Evolutionary conservation across 2,888 invertebrate genomes (phyloP).

Genomic region (Dermolepida albohirtum): DNA sequence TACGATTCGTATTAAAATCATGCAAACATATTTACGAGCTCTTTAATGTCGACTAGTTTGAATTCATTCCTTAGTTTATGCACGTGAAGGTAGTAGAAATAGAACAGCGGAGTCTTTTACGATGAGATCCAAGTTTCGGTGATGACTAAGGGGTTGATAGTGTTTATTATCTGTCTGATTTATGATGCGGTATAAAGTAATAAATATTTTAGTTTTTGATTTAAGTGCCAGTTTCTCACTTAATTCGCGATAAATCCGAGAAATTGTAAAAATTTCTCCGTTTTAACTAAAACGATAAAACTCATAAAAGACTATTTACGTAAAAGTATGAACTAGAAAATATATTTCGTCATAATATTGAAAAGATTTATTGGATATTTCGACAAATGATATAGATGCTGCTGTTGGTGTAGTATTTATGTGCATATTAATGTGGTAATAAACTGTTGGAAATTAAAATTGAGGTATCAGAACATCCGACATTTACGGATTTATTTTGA

Average conservation of each 20-base stretch:
- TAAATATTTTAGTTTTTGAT: slow-evolving; percentile 28
- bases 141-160: slow-evolving; percentile 24
- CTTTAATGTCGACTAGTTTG: not conserved
- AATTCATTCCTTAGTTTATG: slow-evolving; percentile 7
- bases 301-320: too few relatives aligned
- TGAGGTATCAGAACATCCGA: too few relatives aligned
- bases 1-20: slow-evolving; percentile 16
- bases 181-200: slow-evolving; percentile 23
- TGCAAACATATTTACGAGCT: slow-evolving; percentile 25
- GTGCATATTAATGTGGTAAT: too few relatives aligned
- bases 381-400: too few relatives aligned
- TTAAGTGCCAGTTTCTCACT: slow-evolving; percentile 26
- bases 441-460: too few relatives aligned
- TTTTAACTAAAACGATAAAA: not conserved
- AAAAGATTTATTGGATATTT: too few relatives aligned
- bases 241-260: slow-evolving; percentile 25
- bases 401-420: too few relatives aligned
- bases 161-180: slow-evolving; percentile 24
- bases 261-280: not conserved
- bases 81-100: slow-evolving; percentile 21
- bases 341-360: too few relatives aligned
- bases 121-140: slow-evolving; percentile 3
- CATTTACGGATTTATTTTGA: too few relatives aligned
- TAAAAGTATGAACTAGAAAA: too few relatives aligned
- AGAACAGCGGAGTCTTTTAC: slow-evolving; percentile 28